Evolutionary conservation across 2,797 vertebrate genomes (phyloP).

Genomic region (Squalus acanthias): DNA sequence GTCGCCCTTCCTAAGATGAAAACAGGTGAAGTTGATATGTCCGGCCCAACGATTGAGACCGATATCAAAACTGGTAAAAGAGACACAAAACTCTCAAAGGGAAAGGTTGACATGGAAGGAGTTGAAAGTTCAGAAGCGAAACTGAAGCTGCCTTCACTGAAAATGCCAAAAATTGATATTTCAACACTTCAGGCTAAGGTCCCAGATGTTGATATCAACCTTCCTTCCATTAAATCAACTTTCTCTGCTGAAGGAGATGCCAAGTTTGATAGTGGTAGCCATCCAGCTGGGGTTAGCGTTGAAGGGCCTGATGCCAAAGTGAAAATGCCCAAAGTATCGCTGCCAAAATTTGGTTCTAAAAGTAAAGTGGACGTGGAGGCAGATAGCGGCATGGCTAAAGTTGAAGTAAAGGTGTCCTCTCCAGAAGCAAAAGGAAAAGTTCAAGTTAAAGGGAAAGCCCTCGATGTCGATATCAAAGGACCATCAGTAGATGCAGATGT

Average conservation of each 20-base stretch:
- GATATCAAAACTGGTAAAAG: constrained; percentile 47
- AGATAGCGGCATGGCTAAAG: constrained; percentile 41
- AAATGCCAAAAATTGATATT: constrained; percentile 55
- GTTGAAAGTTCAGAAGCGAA: constrained; percentile 40
- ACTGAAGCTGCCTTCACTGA: constrained; percentile 46
- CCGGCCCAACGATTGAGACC: constrained; percentile 39
- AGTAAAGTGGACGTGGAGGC: constrained; percentile 32
- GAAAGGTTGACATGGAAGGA: constrained; percentile 42
- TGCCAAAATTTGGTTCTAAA: constrained; percentile 41
- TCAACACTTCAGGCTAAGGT: constrained; percentile 43
- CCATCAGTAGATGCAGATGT: neutral
- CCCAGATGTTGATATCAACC: constrained; percentile 38
- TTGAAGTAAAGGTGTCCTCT: neutral
- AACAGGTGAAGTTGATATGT: constrained; percentile 40
- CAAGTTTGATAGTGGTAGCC: neutral
- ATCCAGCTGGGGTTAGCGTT: constrained; percentile 38
- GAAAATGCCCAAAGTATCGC: constrained; percentile 42
- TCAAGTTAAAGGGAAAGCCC: constrained; percentile 2
- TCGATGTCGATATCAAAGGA: constrained; percentile 41
- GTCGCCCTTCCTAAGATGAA: constrained; percentile 37
- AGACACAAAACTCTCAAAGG: constrained; percentile 13
- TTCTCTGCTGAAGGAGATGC: neutral
- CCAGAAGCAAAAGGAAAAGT: constrained; percentile 42
- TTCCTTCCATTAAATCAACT: constrained; percentile 9
- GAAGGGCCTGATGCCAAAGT: constrained; percentile 43